Percentiles rank a stretch among this genome's conserved stretches.
Conservation (phyloP, 2,797 vertebrate genomes). For the Cossypha caffra region DNA sequence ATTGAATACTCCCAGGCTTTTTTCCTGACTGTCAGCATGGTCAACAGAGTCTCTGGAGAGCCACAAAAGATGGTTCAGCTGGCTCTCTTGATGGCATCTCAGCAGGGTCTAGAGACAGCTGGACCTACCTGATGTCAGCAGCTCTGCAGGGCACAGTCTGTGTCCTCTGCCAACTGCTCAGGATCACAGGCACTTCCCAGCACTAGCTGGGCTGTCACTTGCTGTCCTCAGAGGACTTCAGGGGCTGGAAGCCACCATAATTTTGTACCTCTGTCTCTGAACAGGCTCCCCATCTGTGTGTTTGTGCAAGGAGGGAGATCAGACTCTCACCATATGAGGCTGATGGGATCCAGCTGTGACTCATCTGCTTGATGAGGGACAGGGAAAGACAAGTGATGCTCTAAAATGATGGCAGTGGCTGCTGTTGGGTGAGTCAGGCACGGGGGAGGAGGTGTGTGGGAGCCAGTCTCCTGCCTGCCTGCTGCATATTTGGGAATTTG, state of each 20-base stretch:
- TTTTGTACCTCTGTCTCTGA: background rate
- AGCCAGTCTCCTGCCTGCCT: background rate
- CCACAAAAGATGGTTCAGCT: background rate
- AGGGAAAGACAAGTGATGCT: background rate
- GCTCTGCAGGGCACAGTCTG: background rate
- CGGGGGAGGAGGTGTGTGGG: background rate
- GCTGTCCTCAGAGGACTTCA: background rate
- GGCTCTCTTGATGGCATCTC: background rate
- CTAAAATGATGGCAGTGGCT: background rate
- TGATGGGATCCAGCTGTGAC: background rate
- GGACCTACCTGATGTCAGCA: background rate
- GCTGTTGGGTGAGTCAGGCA: background rate
- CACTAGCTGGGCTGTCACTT: fast-evolving
- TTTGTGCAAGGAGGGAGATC: background rate
- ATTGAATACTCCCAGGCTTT: background rate
- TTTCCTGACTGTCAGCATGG: background rate
- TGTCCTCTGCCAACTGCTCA: background rate
- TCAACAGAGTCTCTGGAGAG: background rate
- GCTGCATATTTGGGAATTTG: background rate
- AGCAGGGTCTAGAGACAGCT: background rate
- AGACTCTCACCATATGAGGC: background rate
- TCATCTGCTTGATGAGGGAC: background rate
- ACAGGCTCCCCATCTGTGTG: background rate
- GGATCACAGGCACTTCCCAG: background rate
- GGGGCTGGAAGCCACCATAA: background rate